Evolutionary conservation across 2,888 invertebrate genomes (phyloP).

Genomic region (Macaria notata): DNA sequence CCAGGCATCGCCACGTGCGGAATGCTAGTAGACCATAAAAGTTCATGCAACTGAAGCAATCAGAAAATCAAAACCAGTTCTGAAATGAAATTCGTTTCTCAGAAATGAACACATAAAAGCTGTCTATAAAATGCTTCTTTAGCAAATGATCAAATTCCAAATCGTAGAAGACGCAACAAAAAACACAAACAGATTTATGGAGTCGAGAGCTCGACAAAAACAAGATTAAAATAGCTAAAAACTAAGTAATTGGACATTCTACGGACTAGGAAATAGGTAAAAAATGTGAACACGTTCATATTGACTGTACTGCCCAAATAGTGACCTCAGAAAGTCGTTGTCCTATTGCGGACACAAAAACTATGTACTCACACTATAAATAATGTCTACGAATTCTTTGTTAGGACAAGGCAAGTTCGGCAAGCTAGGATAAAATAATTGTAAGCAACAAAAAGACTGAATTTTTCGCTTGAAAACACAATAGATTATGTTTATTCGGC

Average conservation of each 20-base stretch:
- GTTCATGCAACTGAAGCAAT: neutral
- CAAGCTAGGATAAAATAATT: constrained; percentile 18
- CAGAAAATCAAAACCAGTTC: constrained; percentile 9
- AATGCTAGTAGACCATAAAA: neutral
- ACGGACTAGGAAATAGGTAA: constrained; percentile 14
- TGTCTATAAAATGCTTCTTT: constrained; percentile 7
- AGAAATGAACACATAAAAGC: constrained; percentile 14
- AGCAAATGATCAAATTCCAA: constrained; percentile 15
- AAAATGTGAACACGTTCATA: constrained; percentile 20
- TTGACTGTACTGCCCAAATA: constrained; percentile 29
- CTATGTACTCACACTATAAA: constrained; percentile 31
- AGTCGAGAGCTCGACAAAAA: constrained; percentile 15
- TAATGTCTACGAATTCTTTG: constrained; percentile 32
- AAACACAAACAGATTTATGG: constrained; percentile 16
- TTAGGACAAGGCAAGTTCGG: constrained; percentile 25
- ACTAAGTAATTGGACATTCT: constrained; percentile 17
- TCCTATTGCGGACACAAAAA: constrained; percentile 39
- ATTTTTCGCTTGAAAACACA: constrained; percentile 5
- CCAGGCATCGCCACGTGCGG: no score
- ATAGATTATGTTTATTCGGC: neutral
- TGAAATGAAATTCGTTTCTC: constrained; percentile 8
- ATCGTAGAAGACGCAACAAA: constrained; percentile 11
- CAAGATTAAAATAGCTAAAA: constrained; percentile 25
- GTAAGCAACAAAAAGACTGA: constrained; percentile 16
- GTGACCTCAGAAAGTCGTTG: constrained; percentile 41